Evolutionary conservation across 2,888 invertebrate genomes (phyloP).

Genomic region (Lissonota sp.): DNA sequence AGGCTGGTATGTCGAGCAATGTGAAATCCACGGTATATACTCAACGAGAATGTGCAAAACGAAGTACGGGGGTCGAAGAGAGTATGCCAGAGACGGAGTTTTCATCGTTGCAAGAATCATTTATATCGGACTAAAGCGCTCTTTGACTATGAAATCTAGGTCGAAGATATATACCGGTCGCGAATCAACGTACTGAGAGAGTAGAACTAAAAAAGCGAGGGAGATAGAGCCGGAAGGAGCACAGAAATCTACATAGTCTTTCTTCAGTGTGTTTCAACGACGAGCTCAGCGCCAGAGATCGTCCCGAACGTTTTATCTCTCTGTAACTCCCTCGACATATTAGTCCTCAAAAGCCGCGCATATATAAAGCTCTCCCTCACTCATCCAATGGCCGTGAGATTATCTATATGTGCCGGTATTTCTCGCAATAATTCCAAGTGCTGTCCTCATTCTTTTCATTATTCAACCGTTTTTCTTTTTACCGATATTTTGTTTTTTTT

Average conservation of each 20-base stretch:
- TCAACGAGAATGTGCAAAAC: slow-evolving; percentile 34
- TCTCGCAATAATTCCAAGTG: slow-evolving; percentile 64
- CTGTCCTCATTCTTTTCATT: slow-evolving; percentile 50
- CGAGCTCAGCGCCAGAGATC: slow-evolving; percentile 32
- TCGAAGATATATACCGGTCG: slow-evolving; percentile 49
- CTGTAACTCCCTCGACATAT: slow-evolving; percentile 48
- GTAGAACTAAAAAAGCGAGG: background rate
- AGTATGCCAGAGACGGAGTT: slow-evolving; percentile 45
- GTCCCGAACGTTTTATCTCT: slow-evolving; percentile 52
- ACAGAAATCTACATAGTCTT: slow-evolving; percentile 28
- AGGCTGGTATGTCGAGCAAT: slow-evolving; percentile 39
- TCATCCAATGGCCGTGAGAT: slow-evolving; percentile 21
- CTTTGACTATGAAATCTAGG: slow-evolving; percentile 60
- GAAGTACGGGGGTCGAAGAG: slow-evolving; percentile 28
- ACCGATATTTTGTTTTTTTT: slow-evolving; percentile 8
- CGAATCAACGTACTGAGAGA: slow-evolving; percentile 13
- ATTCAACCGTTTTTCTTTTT: background rate
- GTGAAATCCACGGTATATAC: slow-evolving; percentile 34
- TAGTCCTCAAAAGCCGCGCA: slow-evolving; percentile 43
- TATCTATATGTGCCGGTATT: slow-evolving; percentile 23
- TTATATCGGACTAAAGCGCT: slow-evolving; percentile 58
- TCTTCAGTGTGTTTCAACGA: slow-evolving; percentile 39
- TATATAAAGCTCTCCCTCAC: slow-evolving; percentile 11
- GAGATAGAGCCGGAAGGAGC: slow-evolving; percentile 23
- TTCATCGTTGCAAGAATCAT: slow-evolving; percentile 60